Evolutionary conservation across 2,888 invertebrate genomes (phyloP).

Genomic region (Ectobius pallidus): DNA sequence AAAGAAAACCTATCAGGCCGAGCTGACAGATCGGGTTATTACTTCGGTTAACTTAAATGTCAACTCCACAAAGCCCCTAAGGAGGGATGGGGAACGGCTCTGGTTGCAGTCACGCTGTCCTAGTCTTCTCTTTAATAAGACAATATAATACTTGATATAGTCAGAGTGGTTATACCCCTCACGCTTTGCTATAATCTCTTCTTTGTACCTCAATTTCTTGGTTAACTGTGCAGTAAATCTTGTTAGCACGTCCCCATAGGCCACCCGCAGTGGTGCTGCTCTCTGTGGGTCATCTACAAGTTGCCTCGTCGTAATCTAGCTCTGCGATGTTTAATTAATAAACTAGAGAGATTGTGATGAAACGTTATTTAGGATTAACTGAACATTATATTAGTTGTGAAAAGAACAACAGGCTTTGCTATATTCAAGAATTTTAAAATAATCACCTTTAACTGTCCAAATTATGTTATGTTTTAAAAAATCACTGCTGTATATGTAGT

Average conservation of each 20-base stretch:
- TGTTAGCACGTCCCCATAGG: conserved; percentile 2
- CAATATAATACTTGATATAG: conserved; percentile 9
- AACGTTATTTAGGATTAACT: too few relatives aligned
- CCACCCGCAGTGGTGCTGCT: neutral
- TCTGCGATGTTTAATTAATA: too few relatives aligned
- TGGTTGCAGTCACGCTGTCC: too few relatives aligned
- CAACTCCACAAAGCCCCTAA: neutral
- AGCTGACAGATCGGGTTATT: too few relatives aligned
- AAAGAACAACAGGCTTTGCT: too few relatives aligned
- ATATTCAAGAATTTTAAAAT: too few relatives aligned
- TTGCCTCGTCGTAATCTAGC: too few relatives aligned
- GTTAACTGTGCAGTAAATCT: conserved; percentile 7
- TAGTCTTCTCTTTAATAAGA: neutral
- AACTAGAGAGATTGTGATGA: too few relatives aligned
- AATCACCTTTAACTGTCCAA: too few relatives aligned
- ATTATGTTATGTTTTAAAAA: too few relatives aligned
- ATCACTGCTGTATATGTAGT: too few relatives aligned
- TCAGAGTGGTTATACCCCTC: neutral
- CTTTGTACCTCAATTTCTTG: conserved; percentile 17
- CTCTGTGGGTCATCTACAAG: neutral
- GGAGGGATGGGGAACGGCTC: neutral
- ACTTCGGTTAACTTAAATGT: neutral
- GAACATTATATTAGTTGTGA: too few relatives aligned
- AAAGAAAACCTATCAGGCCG: neutral
- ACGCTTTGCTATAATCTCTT: conserved; percentile 8